These are phyloP conservation scores for Dendroctonus ponderosae DNA, from an alignment of 1,140 invertebrate species.

Conservation along the genomic window DNA sequence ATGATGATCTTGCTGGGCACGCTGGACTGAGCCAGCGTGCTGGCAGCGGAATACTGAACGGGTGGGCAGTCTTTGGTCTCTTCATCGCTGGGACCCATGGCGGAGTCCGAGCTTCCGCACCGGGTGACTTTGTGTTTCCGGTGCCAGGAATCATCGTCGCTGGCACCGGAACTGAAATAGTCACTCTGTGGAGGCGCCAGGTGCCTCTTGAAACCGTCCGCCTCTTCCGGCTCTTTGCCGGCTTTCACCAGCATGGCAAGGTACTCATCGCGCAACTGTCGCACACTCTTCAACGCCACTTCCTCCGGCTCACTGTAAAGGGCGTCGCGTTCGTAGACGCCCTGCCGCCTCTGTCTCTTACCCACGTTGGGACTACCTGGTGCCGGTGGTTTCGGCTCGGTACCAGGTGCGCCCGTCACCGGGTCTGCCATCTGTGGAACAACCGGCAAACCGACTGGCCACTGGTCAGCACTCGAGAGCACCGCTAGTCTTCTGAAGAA, in stretches of 20 bases:
- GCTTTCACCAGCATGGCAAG: constrained; percentile 40
- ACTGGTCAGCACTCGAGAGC: not conserved
- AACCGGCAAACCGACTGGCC: not conserved
- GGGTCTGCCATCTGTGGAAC: constrained; percentile 32
- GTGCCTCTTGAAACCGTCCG: constrained; percentile 13
- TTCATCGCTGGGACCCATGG: constrained; percentile 56
- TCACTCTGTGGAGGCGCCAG: constrained; percentile 43
- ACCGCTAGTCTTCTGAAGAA: constrained; percentile 37
- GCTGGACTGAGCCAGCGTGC: constrained; percentile 44
- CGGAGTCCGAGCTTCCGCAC: constrained; percentile 58
- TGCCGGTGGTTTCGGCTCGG: constrained; percentile 1
- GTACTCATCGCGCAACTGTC: constrained; percentile 42
- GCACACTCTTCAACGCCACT: constrained; percentile 43
- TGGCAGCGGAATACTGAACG: constrained; percentile 36
- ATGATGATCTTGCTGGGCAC: constrained; percentile 47
- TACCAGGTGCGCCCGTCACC: not conserved
- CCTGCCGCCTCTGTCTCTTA: constrained; percentile 41
- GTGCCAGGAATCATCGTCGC: constrained; percentile 44
- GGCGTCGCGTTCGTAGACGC: constrained; percentile 38
- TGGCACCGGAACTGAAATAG: constrained; percentile 46
- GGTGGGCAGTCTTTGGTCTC: constrained; percentile 44
- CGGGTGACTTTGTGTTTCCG: constrained; percentile 43
- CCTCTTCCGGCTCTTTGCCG: constrained; percentile 4
- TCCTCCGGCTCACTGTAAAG: constrained; percentile 5
- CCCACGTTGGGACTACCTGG: not conserved